Base-by-base conservation (phyloP, 2,797 vertebrate genomes). In the Dermochelys coriacea region DNA sequence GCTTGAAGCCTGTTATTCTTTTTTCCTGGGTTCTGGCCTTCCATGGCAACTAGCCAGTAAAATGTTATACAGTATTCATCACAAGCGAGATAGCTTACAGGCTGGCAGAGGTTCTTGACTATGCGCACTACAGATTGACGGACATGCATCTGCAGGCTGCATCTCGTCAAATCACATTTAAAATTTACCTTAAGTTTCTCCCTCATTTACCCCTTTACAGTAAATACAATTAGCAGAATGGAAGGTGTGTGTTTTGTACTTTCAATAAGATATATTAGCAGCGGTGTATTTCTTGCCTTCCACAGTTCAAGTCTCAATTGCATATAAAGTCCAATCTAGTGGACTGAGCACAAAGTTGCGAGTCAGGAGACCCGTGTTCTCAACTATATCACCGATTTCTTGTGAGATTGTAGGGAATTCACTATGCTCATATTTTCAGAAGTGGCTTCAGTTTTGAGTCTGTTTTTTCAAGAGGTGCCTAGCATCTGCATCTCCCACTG, bases 21-120 rank as follows among this genome's bases (percentile, higher is more conserved):
- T 79, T 51, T 31, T 3, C 57, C 45, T 16, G 57, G 3, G 4
- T 91, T 82, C 55, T 89, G 61, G 78, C 87, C 79, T 78, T 27
- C 86, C 49, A 6, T 82, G 94, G 94, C 94, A 94, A 75, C 21
- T 37, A 78, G 94, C 94, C 92, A 93, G 68, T 75, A 75, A 86
- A 51, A 80, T 12, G 16, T 78, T 81, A 12, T 82, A 45, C 84
- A 93, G 89, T 89, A 82, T 79, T 88, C 82, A 90, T 95, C 90
- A 77, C 8, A 0, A 54, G 74, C 83, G 95, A 88, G 86, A 81
- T 0, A 75, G 84, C 75, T 84, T 41, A 61, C 15, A 88, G 86
- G 84, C 82, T 86, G 92, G 85, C 80, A 90, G 87, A 45, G 4
- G 80, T 55, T 31, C 4, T 68, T 49, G 4, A 23, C 59, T 0